These are phyloP conservation scores for Drosophila quadrilineata DNA, from an alignment of 1,140 invertebrate species.

Conservation along the genomic window DNA sequence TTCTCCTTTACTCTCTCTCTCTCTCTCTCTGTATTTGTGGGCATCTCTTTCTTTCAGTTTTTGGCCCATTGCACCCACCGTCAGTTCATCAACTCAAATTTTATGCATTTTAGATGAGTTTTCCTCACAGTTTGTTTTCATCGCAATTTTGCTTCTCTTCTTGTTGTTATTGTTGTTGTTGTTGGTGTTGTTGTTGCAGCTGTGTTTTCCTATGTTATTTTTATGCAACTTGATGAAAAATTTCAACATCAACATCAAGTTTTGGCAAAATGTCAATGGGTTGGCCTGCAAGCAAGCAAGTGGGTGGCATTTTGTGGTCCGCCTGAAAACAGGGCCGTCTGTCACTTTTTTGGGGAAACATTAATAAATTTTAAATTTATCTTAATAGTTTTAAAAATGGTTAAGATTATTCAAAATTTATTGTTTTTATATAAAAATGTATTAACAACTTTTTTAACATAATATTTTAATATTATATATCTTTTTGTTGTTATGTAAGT, in stretches of 20 bases:
- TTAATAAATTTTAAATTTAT: neutral
- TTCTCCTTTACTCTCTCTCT: neutral
- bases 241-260: conserved; percentile 80
- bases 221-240: conserved; percentile 78
- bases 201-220: conserved; percentile 72
- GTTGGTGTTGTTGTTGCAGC: conserved; percentile 27
- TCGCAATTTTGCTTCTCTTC: conserved; percentile 30
- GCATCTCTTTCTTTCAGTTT: neutral
- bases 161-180: too few species aligned
- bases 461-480: too few species aligned
- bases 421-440: too few species aligned
- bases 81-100: conserved; percentile 78
- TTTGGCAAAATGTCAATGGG: conserved; percentile 76
- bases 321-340: conserved; percentile 36
- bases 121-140: conserved; percentile 75
- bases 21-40: too few species aligned
- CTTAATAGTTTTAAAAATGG: neutral
- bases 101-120: conserved; percentile 80
- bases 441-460: too few species aligned
- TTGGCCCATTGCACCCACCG: neutral
- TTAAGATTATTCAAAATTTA: neutral
- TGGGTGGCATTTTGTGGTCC: conserved; percentile 54
- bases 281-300: conserved; percentile 51
- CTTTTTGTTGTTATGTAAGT: too few species aligned
- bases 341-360: neutral